Conservation (phyloP, 2,113 vertebrate genomes). For the Ammodytes dubius region DNA sequence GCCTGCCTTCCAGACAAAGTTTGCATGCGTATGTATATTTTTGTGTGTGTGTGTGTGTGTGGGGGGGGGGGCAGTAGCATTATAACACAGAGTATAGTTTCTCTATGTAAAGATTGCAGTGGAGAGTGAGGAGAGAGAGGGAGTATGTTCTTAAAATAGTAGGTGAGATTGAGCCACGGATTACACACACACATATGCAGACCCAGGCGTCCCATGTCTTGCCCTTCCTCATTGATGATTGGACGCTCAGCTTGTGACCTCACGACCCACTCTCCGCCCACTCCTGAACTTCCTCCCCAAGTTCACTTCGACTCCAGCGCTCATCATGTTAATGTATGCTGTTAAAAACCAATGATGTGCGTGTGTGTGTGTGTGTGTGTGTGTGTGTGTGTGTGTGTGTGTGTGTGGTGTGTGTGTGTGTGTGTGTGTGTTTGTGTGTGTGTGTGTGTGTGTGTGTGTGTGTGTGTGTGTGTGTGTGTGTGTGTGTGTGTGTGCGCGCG, state of each 20-base stretch:
- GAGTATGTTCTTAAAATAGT: constrained; percentile 76
- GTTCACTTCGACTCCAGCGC: constrained; percentile 66
- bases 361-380: constrained; percentile 34
- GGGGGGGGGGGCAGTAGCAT: background rate
- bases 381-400: constrained; percentile 13
- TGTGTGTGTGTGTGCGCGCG: constrained; percentile 25
- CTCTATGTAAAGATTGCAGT: constrained; percentile 25
- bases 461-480: no score
- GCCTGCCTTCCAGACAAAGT: constrained; percentile 38
- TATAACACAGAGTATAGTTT: constrained; percentile 4
- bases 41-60: background rate
- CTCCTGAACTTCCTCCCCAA: constrained; percentile 74
- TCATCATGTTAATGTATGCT: constrained; percentile 69
- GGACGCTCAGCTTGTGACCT: constrained; percentile 67
- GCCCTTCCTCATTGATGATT: constrained; percentile 63
- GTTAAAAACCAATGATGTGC: constrained; percentile 60
- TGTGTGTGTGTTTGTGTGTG: constrained; percentile 33
- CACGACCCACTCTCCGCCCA: constrained; percentile 68
- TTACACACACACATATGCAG: constrained; percentile 53
- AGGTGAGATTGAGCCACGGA: constrained; percentile 72
- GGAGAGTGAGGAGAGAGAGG: constrained; percentile 51
- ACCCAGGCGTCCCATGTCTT: constrained; percentile 50
- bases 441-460: constrained; percentile 14
- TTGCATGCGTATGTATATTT: constrained; percentile 22
- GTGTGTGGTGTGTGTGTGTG: constrained; percentile 23